A percentile compares a stretch with the other conserved stretches of the same genome.
Evolutionary conservation across 2,797 vertebrate genomes (phyloP).

Genomic region (Labeo calbasu): DNA sequence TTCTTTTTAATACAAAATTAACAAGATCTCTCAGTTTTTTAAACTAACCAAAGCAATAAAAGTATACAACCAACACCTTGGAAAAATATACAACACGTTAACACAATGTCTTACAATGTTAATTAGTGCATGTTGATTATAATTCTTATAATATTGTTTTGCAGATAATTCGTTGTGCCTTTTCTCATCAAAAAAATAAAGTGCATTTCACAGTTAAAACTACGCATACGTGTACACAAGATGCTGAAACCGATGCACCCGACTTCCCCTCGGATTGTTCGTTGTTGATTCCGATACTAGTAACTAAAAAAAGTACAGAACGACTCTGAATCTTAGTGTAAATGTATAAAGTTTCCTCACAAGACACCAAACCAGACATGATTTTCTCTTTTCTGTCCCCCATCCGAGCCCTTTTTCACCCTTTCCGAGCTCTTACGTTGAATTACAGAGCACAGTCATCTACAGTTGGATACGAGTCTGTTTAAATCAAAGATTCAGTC

Average conservation of each 20-base stretch:
- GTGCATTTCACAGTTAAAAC: conserved; percentile 87
- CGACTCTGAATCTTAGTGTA: conserved; percentile 18
- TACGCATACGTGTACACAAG: conserved; percentile 80
- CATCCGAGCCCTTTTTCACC: conserved; percentile 33
- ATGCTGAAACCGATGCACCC: conserved; percentile 73
- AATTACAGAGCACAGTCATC: conserved; percentile 50
- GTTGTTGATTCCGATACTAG: conserved; percentile 27
- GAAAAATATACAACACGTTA: conserved; percentile 86
- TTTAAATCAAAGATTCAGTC: conserved; percentile 40
- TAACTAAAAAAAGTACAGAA: conserved; percentile 9
- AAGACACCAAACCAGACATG: conserved; percentile 15
- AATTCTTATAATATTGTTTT: conserved; percentile 78
- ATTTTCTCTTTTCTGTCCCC: conserved; percentile 8
- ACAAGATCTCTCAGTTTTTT: conserved; percentile 80
- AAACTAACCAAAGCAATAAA: conserved; percentile 84
- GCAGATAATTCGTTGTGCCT: conserved; percentile 84
- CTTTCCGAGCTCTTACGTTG: conserved; percentile 38
- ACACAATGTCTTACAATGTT: conserved; percentile 79
- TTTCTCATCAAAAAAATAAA: conserved; percentile 83
- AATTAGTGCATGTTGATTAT: conserved; percentile 84
- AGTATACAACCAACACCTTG: conserved; percentile 83
- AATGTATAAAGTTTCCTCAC: conserved; percentile 21
- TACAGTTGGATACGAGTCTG: conserved; percentile 36
- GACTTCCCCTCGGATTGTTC: conserved; percentile 38
- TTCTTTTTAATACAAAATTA: conserved; percentile 86